Percentiles rank a stretch among this genome's conserved stretches.
phyloP scores from a whole-genome alignment of 2,797 vertebrate species.

The Simalia tracyae region DNA sequence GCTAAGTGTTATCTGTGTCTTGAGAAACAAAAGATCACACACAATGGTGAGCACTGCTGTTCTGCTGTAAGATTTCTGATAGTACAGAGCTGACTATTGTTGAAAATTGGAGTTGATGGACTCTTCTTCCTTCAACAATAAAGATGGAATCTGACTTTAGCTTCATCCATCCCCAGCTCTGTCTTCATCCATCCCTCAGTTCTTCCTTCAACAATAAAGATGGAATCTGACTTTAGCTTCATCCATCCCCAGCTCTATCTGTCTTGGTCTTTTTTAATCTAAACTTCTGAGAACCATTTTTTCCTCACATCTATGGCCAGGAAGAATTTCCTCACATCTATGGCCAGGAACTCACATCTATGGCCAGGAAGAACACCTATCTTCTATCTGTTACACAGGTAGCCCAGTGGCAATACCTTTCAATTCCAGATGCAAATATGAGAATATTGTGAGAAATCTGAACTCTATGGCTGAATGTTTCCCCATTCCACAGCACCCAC shows the following conservation, averaged over 20 bases:
- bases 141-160: background rate
- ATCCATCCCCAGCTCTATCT: too few relatives aligned
- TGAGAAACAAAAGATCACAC: background rate
- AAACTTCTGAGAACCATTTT: background rate
- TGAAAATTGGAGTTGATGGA: background rate
- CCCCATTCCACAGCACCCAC: background rate
- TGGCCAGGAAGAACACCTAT: background rate
- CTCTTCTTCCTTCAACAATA: background rate
- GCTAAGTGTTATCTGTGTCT: background rate
- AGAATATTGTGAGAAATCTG: background rate
- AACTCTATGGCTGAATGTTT: background rate
- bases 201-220: background rate
- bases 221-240: background rate
- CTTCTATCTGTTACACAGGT: background rate
- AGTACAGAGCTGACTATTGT: background rate
- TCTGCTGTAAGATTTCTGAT: background rate
- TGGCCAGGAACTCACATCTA: background rate
- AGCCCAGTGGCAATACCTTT: background rate
- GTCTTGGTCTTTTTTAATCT: background rate
- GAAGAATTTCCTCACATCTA: background rate
- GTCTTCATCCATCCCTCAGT: too few relatives aligned
- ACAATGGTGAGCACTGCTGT: background rate
- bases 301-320: background rate
- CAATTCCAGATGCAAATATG: background rate
- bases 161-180: too few relatives aligned